These are phyloP conservation scores for Keiferia lycopersicella DNA, from an alignment of 2,888 invertebrate species.

Conservation along the genomic window DNA sequence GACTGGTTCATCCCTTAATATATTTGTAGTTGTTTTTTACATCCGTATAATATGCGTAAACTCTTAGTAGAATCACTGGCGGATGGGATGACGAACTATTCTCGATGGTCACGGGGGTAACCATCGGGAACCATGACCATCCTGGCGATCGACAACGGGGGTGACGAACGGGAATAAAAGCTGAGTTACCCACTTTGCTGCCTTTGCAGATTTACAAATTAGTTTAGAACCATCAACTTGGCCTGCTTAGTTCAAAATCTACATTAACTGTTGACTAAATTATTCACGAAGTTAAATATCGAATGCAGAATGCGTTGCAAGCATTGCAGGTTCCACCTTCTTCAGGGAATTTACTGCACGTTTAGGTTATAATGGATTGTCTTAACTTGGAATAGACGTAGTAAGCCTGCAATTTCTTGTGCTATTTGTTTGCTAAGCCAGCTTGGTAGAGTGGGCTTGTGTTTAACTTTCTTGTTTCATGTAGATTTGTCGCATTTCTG, in stretches of 20 bases:
- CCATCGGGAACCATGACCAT: no score
- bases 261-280: conserved; percentile 20
- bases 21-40: no score
- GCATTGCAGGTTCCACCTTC: conserved; percentile 22
- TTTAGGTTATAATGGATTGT: conserved; percentile 21
- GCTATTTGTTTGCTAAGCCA: not conserved
- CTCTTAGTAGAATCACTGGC: no score
- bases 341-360: not conserved
- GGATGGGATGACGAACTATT: no score
- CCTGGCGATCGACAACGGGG: no score
- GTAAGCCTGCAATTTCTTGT: conserved; percentile 12
- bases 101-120: no score
- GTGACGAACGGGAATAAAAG: no score
- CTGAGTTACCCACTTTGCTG: no score
- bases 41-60: no score
- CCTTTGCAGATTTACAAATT: conserved; percentile 12
- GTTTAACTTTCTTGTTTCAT: not conserved
- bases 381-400: conserved; percentile 19
- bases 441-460: not conserved
- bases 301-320: conserved; percentile 25
- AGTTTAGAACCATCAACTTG: conserved; percentile 17
- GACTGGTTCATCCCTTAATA: no score
- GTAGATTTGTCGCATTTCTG: not conserved
- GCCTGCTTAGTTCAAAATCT: conserved; percentile 15
- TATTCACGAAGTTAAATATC: conserved; percentile 27